These are phyloP conservation scores for Ceratina australensis DNA, from an alignment of 1,140 invertebrate genomes.

Conservation along the genomic window DNA sequence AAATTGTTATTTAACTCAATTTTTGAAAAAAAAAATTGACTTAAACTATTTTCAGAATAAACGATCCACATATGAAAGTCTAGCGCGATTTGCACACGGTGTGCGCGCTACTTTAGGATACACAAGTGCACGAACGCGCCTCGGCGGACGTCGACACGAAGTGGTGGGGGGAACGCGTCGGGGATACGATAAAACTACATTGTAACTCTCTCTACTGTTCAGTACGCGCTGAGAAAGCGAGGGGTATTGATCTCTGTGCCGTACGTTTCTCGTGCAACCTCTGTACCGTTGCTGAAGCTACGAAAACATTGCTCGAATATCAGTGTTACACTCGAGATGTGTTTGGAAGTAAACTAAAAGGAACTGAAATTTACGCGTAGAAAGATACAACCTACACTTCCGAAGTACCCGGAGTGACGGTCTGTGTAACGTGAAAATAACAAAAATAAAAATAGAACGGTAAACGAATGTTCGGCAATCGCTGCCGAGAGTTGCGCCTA, in stretches of 20 bases:
- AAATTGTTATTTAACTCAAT: no score
- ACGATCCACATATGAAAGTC: no score
- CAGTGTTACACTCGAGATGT: not conserved
- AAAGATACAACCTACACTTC: not conserved
- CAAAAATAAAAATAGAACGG: no score
- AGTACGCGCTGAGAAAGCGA: conserved; percentile 34
- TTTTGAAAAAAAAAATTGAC: no score
- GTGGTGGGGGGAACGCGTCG: conserved; percentile 7
- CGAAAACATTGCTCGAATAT: no score
- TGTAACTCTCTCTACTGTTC: conserved; percentile 41
- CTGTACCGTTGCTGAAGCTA: no score
- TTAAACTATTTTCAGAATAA: no score
- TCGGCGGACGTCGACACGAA: conserved; percentile 11
- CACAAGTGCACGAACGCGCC: conserved; percentile 6
- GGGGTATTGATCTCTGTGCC: conserved; percentile 2
- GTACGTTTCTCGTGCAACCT: not conserved
- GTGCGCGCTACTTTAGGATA: not conserved
- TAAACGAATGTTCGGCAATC: not conserved
- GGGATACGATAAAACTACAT: conserved; percentile 57
- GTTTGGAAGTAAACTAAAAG: not conserved
- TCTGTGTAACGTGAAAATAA: not conserved
- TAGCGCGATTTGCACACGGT: not conserved
- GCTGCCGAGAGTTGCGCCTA: not conserved
- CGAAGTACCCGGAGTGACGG: conserved; percentile 4
- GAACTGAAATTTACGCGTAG: not conserved